phyloP scores from a whole-genome alignment of 2,113 vertebrate genomes.

The Chroicocephalus ridibundus region DNA sequence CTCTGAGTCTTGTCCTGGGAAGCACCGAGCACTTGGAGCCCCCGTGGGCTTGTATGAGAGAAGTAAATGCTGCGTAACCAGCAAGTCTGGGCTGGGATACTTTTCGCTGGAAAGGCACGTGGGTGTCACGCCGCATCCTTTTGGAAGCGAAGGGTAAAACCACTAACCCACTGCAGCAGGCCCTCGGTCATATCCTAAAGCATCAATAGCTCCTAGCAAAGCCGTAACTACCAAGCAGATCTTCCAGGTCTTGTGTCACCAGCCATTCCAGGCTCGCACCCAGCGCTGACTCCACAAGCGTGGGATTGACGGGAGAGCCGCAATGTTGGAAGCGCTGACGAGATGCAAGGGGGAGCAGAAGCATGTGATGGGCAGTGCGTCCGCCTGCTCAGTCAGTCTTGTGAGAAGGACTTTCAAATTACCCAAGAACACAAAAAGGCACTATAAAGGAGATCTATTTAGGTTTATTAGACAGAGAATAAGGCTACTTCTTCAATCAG shows the following conservation, averaged over 20 bases:
- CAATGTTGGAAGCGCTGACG: not conserved
- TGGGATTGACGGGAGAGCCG: not conserved
- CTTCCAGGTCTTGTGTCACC: not conserved
- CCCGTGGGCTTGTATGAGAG: not conserved
- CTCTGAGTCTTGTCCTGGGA: not conserved
- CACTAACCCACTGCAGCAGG: not conserved
- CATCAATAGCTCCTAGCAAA: not conserved
- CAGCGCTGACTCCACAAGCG: not conserved
- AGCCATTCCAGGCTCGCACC: not conserved
- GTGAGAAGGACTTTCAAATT: constrained; percentile 2
- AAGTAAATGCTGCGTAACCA: rapidly evolving
- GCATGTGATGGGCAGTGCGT: not conserved
- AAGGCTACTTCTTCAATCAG: not conserved
- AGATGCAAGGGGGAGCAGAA: not conserved
- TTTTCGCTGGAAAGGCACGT: not conserved
- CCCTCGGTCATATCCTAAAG: not conserved
- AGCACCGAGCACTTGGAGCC: not conserved
- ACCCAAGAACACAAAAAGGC: not conserved
- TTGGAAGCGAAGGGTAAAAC: not conserved
- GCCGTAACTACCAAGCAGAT: rapidly evolving
- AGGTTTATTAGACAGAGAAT: not conserved
- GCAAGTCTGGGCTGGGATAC: not conserved
- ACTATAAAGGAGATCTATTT: not conserved
- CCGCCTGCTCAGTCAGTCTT: not conserved
- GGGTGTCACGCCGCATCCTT: rapidly evolving